These are phyloP conservation scores for Cryptosula pallasiana DNA, from an alignment of 2,888 invertebrate genomes.

Conservation along the genomic window DNA sequence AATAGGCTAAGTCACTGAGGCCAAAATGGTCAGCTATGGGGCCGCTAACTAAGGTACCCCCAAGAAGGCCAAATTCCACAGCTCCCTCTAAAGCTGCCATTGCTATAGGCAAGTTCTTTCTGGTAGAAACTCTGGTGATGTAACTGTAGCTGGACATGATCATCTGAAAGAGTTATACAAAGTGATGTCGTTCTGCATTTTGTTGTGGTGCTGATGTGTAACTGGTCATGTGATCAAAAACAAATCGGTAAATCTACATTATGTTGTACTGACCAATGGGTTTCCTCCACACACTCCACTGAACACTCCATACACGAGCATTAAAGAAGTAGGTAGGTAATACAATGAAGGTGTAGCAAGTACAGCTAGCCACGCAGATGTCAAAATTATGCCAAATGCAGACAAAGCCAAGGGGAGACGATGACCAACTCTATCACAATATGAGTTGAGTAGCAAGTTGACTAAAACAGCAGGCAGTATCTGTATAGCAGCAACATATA, in stretches of 20 bases:
- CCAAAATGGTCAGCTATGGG: background rate
- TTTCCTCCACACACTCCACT: background rate
- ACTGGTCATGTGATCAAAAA: too few relatives aligned
- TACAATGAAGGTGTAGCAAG: background rate
- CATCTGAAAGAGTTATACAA: background rate
- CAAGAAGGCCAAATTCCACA: background rate
- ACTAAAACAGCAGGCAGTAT: background rate
- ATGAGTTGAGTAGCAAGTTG: conserved; percentile 1
- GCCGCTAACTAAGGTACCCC: background rate
- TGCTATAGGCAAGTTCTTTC: background rate
- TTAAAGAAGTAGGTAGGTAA: background rate
- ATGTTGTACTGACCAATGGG: background rate
- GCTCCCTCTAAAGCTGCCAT: background rate
- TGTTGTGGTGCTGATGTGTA: too few relatives aligned
- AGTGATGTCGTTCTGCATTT: too few relatives aligned
- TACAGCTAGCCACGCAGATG: background rate
- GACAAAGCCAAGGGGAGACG: background rate
- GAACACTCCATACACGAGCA: background rate
- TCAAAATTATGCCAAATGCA: background rate
- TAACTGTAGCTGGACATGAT: conserved; percentile 12
- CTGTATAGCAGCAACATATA: conserved; percentile 1
- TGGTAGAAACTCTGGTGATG: background rate
- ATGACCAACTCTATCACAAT: background rate
- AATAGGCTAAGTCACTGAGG: background rate
- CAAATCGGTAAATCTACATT: too few relatives aligned